Evolutionary conservation across 2,113 vertebrate genomes (phyloP).

Genomic region (Stegastes partitus): DNA sequence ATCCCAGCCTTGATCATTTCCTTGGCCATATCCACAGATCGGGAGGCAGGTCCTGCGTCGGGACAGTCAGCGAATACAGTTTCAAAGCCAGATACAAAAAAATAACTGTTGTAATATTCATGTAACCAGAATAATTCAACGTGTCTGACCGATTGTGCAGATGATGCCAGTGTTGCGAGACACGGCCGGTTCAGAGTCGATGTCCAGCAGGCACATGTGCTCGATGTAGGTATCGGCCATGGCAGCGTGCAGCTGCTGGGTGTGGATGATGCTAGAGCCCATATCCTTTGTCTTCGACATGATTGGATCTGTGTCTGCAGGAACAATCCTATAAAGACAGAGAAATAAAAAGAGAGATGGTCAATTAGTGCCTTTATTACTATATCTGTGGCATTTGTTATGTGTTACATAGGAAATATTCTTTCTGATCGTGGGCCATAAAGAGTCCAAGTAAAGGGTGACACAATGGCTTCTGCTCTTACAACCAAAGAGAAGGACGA

Average conservation of each 20-base stretch:
- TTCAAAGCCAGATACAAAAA: not conserved
- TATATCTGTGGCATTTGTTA: not conserved
- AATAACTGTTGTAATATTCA: not conserved
- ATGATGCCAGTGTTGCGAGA: constrained; percentile 98
- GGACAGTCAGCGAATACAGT: constrained; percentile 1
- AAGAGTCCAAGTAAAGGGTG: not conserved
- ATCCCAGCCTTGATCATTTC: constrained; percentile 99
- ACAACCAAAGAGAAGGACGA: not conserved
- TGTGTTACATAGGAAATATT: not conserved
- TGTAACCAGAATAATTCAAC: constrained; percentile 3
- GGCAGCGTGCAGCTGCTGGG: constrained; percentile 94
- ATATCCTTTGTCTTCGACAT: constrained; percentile 88
- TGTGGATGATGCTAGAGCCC: constrained; percentile 90
- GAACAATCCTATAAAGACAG: constrained; percentile 63
- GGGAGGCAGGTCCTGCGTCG: constrained; percentile 91
- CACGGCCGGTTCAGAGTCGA: constrained; percentile 92
- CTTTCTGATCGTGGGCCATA: too few relatives aligned
- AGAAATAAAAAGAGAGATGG: constrained; percentile 10
- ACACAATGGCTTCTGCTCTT: constrained; percentile 1
- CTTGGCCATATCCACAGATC: constrained; percentile 91
- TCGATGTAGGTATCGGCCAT: constrained; percentile 96
- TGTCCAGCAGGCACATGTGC: constrained; percentile 97
- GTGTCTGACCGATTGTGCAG: constrained; percentile 94
- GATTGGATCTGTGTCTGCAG: constrained; percentile 68
- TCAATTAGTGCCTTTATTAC: not conserved